Base-by-base conservation (phyloP, 2,888 invertebrate genomes). In the Oligia fasciuncula region DNA sequence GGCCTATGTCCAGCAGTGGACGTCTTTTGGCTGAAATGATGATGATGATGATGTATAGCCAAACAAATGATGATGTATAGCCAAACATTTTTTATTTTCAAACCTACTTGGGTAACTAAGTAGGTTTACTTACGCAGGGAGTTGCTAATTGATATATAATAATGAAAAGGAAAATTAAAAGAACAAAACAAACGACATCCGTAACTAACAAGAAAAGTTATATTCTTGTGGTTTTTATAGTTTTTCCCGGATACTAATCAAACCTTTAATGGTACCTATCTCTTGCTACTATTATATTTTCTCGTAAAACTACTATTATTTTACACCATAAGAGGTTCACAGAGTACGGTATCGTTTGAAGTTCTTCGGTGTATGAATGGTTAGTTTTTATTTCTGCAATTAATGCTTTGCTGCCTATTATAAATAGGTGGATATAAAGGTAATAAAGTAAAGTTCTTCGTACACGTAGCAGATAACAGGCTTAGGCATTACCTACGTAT, bases 141-240 rank as follows among this genome's bases (percentile, higher is more conserved):
- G 29, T 54, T 8, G 40, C 46, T 51, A 74, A 76, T 83, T 73
- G 23, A 76, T 40, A 43, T 51, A 74, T 51, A 68, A 49, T 4
- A 35, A 29, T 29, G 29, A 49, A 73, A 43, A 63, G 17, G 17
- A 78, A 35, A 68, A 70, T 60, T 35, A 67, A 51, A 77, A 54
- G 6, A 40, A 75, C 35, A 66, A 69, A 63, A 79, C 40, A 57
- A 65, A 76, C 66, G 74, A 66, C 65, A 54, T 63, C 51, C 51
- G n/a, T 65, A 77, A 74, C 72, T 73, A 74, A 72, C 68, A 66
- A 79, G 76, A 19, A n/a, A 51, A 74, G 19, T 69, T 40, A 74
- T 86, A 68, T 72, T 66, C 76, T 69, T 68, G 35, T 13, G 14
- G n/a, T 62, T 79, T 81, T 80, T 77, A 74, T 54, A 51, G n/a